Evolutionary conservation across 1,140 invertebrate species (phyloP), one percentile per base, ranked within the genome.

Genomic region (Holcopasites calliopsidis): DNA sequence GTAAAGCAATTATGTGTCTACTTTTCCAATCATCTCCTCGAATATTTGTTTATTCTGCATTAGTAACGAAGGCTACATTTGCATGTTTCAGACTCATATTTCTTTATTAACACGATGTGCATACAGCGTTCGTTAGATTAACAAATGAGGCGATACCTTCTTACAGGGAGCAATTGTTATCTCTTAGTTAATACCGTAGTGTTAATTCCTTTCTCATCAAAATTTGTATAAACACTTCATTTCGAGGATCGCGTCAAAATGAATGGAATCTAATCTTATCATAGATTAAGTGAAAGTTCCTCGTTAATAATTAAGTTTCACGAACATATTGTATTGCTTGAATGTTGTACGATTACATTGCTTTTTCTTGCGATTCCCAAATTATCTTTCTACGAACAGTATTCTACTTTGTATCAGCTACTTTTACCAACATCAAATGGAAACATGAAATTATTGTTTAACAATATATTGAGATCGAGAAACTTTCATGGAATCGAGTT

Each of bases 71-170:
- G 31, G 5, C 11, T 60, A 50, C 0, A 33, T 60, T 72, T 72
- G 33, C 28, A 44, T n/a, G 58, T 77, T 81, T 78, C 68, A 69
- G 68, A 82, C 64, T 82, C 69, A 77, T 65, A 82, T 50, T 82
- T 81, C 81, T 82, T 82, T 82, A 82, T 82, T 82, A 82, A 82
- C 80, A 82, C 79, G 77, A 71, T 82, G 47, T 77, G 76, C 75
- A 77, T 82, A 82, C 75, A 82, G 75, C 64, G 66, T 81, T 82
- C 40, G 66, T 81, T 82, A 82, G 61, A 82, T 71, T 82, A 77
- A 77, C 58, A 77, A 82, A 75, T 55, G 78, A 68, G 61, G 49
- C 76, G 75, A 76, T 82, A 80, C 60, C 80, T 81, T 81, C 71
- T 61, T 64, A 81, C 40, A 75, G 38, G 61, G 33, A 77, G 75